Percentiles rank a stretch among this genome's conserved stretches.
phyloP scores from a whole-genome alignment of 1,140 invertebrate genomes.

The Atta cephalotes region DNA sequence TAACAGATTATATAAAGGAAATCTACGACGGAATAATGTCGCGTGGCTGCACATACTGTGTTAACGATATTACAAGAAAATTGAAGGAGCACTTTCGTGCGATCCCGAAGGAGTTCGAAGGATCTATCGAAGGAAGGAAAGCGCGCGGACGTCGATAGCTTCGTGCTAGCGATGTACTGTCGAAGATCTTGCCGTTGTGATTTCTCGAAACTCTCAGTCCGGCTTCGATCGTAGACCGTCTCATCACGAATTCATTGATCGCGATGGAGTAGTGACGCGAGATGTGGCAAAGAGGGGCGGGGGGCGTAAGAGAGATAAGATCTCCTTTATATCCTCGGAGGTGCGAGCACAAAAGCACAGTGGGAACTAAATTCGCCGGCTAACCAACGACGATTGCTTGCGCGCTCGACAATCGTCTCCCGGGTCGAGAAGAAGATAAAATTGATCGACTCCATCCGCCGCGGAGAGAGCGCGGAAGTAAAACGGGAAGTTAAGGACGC shows the following conservation, averaged over 20 bases:
- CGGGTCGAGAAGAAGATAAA: slow-evolving; percentile 37
- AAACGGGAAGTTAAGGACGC: slow-evolving; percentile 28
- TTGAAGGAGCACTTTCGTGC: slow-evolving; percentile 18
- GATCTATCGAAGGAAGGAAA: slow-evolving; percentile 11
- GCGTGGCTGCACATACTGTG: not conserved
- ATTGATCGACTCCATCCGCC: slow-evolving; percentile 47
- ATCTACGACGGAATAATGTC: not conserved
- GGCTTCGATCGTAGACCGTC: slow-evolving; percentile 16
- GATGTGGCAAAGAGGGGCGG: not conserved
- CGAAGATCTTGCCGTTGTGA: slow-evolving; percentile 12
- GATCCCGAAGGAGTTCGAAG: not conserved
- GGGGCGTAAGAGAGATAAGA: slow-evolving; percentile 40
- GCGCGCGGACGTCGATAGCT: slow-evolving; percentile 16
- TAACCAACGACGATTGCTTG: slow-evolving; percentile 48
- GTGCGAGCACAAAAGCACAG: slow-evolving; percentile 46
- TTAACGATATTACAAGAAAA: slow-evolving; percentile 58
- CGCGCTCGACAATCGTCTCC: slow-evolving; percentile 39
- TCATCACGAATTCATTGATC: slow-evolving; percentile 62
- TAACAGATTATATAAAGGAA: slow-evolving; percentile 7
- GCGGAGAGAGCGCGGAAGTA: slow-evolving; percentile 12
- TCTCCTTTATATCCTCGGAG: slow-evolving; percentile 39
- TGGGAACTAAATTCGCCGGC: slow-evolving; percentile 55
- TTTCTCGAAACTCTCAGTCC: slow-evolving; percentile 24
- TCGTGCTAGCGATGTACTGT: not conserved
- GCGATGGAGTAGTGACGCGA: slow-evolving; percentile 1